Evolutionary conservation across 2,888 invertebrate species (phyloP).

Genomic region (Ditylenchus weischeri): DNA sequence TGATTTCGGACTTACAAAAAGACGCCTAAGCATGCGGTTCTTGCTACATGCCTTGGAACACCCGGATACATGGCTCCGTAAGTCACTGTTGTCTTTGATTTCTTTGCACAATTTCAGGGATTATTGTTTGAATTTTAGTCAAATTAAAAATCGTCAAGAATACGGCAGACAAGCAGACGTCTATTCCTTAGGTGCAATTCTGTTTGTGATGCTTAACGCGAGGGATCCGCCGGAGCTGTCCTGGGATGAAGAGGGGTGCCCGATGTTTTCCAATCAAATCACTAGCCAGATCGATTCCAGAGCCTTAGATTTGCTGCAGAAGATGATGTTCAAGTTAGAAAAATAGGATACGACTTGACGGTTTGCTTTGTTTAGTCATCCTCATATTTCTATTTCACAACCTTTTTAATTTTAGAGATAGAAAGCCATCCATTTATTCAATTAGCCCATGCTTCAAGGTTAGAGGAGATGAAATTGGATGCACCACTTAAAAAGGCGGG

Average conservation of each 20-base stretch:
- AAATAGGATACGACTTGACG: slow-evolving; percentile 2
- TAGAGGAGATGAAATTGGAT: slow-evolving; percentile 7
- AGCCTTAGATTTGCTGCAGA: background rate
- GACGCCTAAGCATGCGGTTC: slow-evolving; percentile 8
- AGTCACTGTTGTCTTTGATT: slow-evolving; percentile 6
- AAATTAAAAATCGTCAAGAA: slow-evolving; percentile 15
- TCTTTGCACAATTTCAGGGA: background rate
- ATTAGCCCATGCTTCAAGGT: background rate
- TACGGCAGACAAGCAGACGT: slow-evolving; percentile 21
- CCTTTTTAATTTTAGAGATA: background rate
- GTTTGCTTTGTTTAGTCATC: background rate
- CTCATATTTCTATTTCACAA: no score
- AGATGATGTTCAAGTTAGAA: slow-evolving; percentile 4
- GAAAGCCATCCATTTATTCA: slow-evolving; percentile 7
- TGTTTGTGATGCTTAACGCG: slow-evolving; percentile 14
- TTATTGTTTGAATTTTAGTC: slow-evolving; percentile 12
- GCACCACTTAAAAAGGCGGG: background rate
- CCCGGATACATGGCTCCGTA: slow-evolving; percentile 24
- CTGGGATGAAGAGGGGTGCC: background rate
- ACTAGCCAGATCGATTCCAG: background rate
- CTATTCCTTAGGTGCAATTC: slow-evolving; percentile 22
- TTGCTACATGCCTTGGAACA: slow-evolving; percentile 16
- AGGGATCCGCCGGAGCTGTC: slow-evolving; percentile 9
- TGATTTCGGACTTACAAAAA: slow-evolving; percentile 21
- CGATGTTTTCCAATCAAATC: background rate